These are phyloP conservation scores for Hydrolagus affinis DNA, from an alignment of 2,113 vertebrate species.

Conservation along the genomic window DNA sequence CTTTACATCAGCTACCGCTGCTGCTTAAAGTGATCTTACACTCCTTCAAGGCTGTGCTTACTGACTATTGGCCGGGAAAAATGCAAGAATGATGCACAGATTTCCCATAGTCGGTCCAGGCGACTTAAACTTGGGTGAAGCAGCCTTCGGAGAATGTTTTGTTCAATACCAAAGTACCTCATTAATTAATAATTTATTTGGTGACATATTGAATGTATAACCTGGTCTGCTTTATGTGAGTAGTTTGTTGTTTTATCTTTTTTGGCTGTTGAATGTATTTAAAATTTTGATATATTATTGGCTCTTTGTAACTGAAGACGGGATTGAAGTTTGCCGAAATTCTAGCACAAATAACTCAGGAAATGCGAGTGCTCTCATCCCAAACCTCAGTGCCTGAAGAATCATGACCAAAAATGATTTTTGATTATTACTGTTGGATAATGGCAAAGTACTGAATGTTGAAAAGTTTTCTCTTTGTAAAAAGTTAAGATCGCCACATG, in stretches of 20 bases:
- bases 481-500: background rate
- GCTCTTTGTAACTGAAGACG: background rate
- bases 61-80: background rate
- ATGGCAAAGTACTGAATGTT: background rate
- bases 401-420: background rate
- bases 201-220: background rate
- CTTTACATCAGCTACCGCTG: background rate
- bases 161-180: background rate
- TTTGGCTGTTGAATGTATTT: conserved; percentile 6
- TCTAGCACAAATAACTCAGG: background rate
- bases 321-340: background rate
- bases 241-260: background rate
- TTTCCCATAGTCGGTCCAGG: background rate
- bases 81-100: background rate
- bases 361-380: background rate
- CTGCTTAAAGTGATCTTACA: background rate
- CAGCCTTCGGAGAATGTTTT: background rate
- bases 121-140: background rate
- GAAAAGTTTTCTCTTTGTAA: background rate
- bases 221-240: background rate
- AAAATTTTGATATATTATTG: background rate
- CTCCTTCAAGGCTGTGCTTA: background rate
- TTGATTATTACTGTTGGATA: background rate
- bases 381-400: background rate
- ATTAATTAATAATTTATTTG: conserved; percentile 12